Evolutionary conservation across 2,888 invertebrate species (phyloP).

Genomic region (Bunonema sp.): DNA sequence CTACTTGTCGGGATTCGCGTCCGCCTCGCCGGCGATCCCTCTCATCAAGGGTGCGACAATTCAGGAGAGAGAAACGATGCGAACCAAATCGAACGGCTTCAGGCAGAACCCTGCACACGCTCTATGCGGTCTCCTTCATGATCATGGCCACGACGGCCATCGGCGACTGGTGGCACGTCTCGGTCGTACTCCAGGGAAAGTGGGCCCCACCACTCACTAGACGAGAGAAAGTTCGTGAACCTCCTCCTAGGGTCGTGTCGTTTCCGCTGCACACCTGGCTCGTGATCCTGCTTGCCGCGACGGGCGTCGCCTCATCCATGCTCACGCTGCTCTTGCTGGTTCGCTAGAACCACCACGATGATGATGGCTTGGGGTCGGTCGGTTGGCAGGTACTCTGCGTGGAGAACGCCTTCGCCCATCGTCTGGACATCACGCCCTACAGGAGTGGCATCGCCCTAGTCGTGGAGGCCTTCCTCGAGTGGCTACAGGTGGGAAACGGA

Average conservation of each 20-base stretch:
- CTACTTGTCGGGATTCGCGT: constrained; percentile 39
- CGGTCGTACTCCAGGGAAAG: constrained; percentile 20
- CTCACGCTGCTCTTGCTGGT: constrained; percentile 34
- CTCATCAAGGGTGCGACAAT: constrained; percentile 13
- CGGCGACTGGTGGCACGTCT: constrained; percentile 40
- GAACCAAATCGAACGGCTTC: constrained; percentile 5
- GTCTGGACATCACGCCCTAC: constrained; percentile 35
- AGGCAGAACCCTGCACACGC: constrained; percentile 37
- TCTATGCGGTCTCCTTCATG: constrained; percentile 40
- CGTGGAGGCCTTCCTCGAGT: constrained; percentile 33
- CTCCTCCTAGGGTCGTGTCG: too few relatives aligned
- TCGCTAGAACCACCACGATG: background rate
- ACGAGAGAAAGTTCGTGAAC: too few relatives aligned
- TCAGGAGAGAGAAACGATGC: too few relatives aligned
- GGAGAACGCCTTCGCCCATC: constrained; percentile 43
- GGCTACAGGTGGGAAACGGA: constrained; percentile 23
- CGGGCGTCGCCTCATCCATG: constrained; percentile 35
- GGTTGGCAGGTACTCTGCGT: constrained; percentile 34
- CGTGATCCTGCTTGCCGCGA: constrained; percentile 16
- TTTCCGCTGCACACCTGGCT: constrained; percentile 37
- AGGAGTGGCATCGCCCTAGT: constrained; percentile 37
- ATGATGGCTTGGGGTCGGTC: background rate
- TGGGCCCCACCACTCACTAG: too few relatives aligned
- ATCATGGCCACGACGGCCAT: constrained; percentile 31
- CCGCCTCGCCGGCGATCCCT: constrained; percentile 28